Conservation (phyloP, 2,113 vertebrate genomes). For the Phyllopteryx taeniolatus region DNA sequence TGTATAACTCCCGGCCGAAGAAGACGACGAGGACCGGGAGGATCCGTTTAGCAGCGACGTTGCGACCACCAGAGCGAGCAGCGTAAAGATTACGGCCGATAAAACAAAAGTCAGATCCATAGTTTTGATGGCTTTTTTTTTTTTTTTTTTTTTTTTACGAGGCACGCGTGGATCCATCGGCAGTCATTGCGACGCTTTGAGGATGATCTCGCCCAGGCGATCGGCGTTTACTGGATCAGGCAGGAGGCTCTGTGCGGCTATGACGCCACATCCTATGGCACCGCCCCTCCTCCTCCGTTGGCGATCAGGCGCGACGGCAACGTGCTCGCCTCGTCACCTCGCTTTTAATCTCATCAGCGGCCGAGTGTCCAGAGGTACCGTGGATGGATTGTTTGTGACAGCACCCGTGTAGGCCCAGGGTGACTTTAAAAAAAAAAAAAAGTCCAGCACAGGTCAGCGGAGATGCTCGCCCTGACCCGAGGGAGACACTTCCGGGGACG, state of each 20-base stretch:
- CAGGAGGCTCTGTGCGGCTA: constrained; percentile 8
- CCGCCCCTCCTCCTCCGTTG: constrained; percentile 4
- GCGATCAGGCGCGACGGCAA: constrained; percentile 39
- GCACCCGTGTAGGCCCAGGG: constrained; percentile 18
- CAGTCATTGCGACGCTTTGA: constrained; percentile 2
- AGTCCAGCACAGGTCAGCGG: constrained; percentile 13
- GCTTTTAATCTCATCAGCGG: constrained; percentile 51
- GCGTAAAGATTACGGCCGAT: constrained; percentile 58
- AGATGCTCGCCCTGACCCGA: not conserved
- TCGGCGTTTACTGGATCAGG: constrained; percentile 11
- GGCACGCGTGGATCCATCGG: not conserved
- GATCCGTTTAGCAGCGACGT: constrained; percentile 54
- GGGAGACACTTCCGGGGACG: not conserved
- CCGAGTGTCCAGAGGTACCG: not conserved
- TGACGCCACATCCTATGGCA: constrained; percentile 51
- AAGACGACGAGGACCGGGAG: constrained; percentile 6
- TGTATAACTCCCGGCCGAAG: constrained; percentile 8
- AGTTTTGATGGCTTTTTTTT: not conserved
- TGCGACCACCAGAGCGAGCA: constrained; percentile 63
- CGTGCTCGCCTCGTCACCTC: constrained; percentile 17
- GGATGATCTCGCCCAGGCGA: constrained; percentile 32
- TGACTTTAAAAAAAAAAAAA: not conserved
- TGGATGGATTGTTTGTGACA: constrained; percentile 35
- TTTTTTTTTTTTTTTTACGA: not conserved
- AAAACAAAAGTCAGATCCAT: constrained; percentile 49